Evolutionary conservation across 2,113 vertebrate species (phyloP).

Genomic region (Centropristis striata): DNA sequence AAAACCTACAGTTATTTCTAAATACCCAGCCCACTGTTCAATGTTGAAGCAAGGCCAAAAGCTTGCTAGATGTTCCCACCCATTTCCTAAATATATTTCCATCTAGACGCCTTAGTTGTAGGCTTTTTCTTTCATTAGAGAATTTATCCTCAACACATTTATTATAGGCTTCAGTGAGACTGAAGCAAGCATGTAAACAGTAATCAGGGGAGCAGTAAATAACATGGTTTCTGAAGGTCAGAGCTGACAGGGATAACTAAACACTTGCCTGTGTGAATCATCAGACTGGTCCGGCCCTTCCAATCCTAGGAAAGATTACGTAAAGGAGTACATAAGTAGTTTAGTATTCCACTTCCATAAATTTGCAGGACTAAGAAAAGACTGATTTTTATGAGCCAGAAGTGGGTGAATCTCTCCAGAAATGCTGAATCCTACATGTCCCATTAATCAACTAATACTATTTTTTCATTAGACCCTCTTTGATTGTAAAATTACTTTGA

Average conservation of each 20-base stretch:
- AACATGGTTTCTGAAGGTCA: conserved; percentile 39
- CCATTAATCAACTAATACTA: not conserved
- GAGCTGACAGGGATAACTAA: conserved; percentile 31
- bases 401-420: not conserved
- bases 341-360: not conserved
- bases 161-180: conserved; percentile 20
- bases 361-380: not conserved
- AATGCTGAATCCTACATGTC: not conserved
- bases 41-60: not conserved
- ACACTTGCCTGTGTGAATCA: conserved; percentile 54
- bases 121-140: conserved; percentile 4
- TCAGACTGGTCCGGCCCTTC: conserved; percentile 7
- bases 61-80: not conserved
- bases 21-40: not conserved
- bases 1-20: conserved; percentile 3
- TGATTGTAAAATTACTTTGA: not conserved
- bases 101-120: not conserved
- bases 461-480: not conserved
- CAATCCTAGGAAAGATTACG: conserved; percentile 6
- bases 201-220: conserved; percentile 38
- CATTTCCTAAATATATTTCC: conserved; percentile 9
- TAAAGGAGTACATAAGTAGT: not conserved
- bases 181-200: conserved; percentile 34
- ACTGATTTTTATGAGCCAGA: no score
- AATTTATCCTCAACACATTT: conserved; percentile 12